Evolutionary conservation across 1,140 invertebrate species (phyloP), one percentile per base, ranked within the genome.

Genomic region (Drosophila subpulchrella): DNA sequence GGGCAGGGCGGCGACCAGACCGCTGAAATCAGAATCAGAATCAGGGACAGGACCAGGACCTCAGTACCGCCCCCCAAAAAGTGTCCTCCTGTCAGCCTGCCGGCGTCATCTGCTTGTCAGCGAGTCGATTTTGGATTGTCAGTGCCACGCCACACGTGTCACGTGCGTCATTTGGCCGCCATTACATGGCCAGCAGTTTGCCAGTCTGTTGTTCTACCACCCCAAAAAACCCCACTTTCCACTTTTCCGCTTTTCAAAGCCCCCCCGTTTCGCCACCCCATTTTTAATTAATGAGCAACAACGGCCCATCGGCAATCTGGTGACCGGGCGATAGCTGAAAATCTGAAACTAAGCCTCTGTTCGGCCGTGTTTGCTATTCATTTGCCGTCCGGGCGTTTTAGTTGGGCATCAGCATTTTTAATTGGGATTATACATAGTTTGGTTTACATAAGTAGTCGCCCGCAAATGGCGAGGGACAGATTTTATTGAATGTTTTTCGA

Each of bases 271-370:
- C 13, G 17, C 56, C 55, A 17, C 39, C 42, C 78, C 55, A 57
- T 88, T 88, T 89, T 89, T 79, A 88, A 88, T 88, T 88, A 88
- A 88, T 88, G 84, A 88, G 79, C 76, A 76, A 71, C 75, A 63
- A 53, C 65, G 57, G 51, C 53, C 24, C 36, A 36, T 27, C 41
- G 24, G 47, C 24, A 59, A 48, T 51, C 66, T 71, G 67, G 20
- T 5, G 36, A 13, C 15, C 10, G 6, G n/a, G 42, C 66, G 67
- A 71, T 71, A 71, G 66, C 67, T 58, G 67, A 50, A 71, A 71
- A 50, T 70, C 53, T 58, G 36, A 70, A 71, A 70, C 65, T 71
- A 71, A 71, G 65, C 67, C 67, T 48, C 50, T 78, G 75, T 83
- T 66, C 46, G 72, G 56, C 61, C 66, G 53, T 80, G 61, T 79